Conservation (phyloP, 2,113 vertebrate species). For the Rhinogobius similis region DNA sequence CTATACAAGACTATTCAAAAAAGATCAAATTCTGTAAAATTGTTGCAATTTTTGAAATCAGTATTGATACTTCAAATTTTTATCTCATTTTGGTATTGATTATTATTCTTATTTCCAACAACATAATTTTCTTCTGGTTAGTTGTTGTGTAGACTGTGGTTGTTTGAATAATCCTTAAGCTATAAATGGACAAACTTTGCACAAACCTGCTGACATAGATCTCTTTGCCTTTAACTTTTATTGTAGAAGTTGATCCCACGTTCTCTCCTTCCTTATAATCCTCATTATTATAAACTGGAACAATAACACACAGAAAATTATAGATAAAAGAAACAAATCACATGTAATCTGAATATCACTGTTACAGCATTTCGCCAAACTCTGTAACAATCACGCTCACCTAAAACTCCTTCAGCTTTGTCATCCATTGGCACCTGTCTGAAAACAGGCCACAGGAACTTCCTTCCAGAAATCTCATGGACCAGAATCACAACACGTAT, state of each 20-base stretch:
- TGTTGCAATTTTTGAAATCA: too few relatives aligned
- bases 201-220: constrained; percentile 35
- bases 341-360: neutral
- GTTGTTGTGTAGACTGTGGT: too few relatives aligned
- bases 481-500: constrained; percentile 53
- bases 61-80: too few relatives aligned
- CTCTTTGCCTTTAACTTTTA: constrained; percentile 41
- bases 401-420: constrained; percentile 51
- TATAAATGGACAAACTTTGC: neutral
- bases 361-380: too few relatives aligned
- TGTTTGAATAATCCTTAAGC: too few relatives aligned
- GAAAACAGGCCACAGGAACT: constrained; percentile 69
- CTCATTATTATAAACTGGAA: constrained; percentile 40
- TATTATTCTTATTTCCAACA: too few relatives aligned
- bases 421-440: constrained; percentile 29
- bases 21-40: too few relatives aligned
- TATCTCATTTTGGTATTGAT: too few relatives aligned
- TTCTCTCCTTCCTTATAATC: constrained; percentile 36
- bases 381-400: too few relatives aligned
- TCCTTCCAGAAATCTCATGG: constrained; percentile 10
- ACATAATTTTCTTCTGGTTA: too few relatives aligned
- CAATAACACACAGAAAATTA: neutral
- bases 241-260: neutral
- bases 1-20: too few relatives aligned
- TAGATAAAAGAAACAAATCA: neutral